Evolutionary conservation across 1,140 invertebrate genomes (phyloP), one percentile per base, ranked within the genome.

Genomic region (Cyclargus thomasi): DNA sequence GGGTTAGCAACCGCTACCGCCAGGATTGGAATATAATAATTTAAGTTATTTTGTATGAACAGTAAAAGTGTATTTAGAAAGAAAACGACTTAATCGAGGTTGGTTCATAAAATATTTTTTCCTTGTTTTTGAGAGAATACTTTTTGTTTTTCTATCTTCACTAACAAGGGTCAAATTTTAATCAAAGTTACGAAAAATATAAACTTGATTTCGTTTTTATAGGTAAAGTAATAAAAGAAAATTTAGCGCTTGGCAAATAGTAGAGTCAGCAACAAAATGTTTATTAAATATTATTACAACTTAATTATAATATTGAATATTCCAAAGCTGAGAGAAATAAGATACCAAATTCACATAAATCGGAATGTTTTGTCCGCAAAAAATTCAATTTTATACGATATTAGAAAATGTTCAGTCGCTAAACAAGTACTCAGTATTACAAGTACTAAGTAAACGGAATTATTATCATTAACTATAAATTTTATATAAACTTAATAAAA

Each of bases 121-220:
- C 39, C 39, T 47, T 16, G 39, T 16, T 16, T 47, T 47, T 47
- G 1, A 16, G 39, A 14, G 14, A 47, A 47, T 16, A 47, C 4
- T 8, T 47, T 47, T 47, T 47, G 36, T 47, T 47, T 47, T 47
- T 47, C 39, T 47, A 14, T 47, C 39, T 14, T 3, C 11, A 47
- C 39, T 29, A 4, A 29, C 5, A 29, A 29, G 29, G 29, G 29
- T 29, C 29, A 8, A 29, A 55, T 55, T 59, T 20, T 59, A 59
- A 59, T 59, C 18, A 59, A 59, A 59, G 55, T 59, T 59, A 18
- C 18, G 55, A 8, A 20, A 47, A 59, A 21, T 21, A 59, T 20
- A 59, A 59, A 59, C 55, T 59, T 17, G 18, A 59, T 59, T 59
- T 22, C 10, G 55, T 59, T 59, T 29, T 59, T 59, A 22, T 59